These are phyloP conservation scores for Helleia helle DNA, from an alignment of 2,888 invertebrate species.

Conservation along the genomic window DNA sequence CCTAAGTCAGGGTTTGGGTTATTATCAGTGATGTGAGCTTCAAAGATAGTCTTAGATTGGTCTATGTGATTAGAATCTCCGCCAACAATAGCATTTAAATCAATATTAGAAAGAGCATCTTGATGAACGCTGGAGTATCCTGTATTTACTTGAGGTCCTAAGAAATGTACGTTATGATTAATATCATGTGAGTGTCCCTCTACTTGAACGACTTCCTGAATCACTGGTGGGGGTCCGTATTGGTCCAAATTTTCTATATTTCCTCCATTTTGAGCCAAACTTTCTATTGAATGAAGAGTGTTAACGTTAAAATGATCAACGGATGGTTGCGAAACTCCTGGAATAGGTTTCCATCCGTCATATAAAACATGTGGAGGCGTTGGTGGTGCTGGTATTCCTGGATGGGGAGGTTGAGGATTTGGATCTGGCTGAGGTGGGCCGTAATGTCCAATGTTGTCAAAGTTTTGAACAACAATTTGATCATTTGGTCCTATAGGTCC, in stretches of 20 bases:
- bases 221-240: slow-evolving; percentile 42
- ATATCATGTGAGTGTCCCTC: slow-evolving; percentile 35
- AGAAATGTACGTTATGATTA: slow-evolving; percentile 32
- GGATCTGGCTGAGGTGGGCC: slow-evolving; percentile 76
- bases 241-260: slow-evolving; percentile 33
- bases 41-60: slow-evolving; percentile 63
- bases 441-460: slow-evolving; percentile 53
- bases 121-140: slow-evolving; percentile 62
- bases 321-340: slow-evolving; percentile 73
- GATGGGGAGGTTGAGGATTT: slow-evolving; percentile 76
- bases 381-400: slow-evolving; percentile 82
- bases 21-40: slow-evolving; percentile 63
- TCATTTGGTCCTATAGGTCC: slow-evolving; percentile 53
- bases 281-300: slow-evolving; percentile 20
- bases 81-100: slow-evolving; percentile 54
- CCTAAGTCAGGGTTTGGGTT: slow-evolving; percentile 35
- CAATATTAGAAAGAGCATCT: slow-evolving; percentile 55
- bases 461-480: slow-evolving; percentile 49
- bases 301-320: slow-evolving; percentile 28
- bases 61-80: slow-evolving; percentile 64
- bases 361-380: slow-evolving; percentile 84
- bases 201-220: slow-evolving; percentile 39
- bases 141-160: slow-evolving; percentile 43
- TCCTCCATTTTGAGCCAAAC: slow-evolving; percentile 25
- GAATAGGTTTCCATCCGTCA: slow-evolving; percentile 91